Percentiles rank a stretch among this genome's conserved stretches.
Evolutionary conservation across 1,140 invertebrate species (phyloP).

Genomic region (Hesperophylax magnus): DNA sequence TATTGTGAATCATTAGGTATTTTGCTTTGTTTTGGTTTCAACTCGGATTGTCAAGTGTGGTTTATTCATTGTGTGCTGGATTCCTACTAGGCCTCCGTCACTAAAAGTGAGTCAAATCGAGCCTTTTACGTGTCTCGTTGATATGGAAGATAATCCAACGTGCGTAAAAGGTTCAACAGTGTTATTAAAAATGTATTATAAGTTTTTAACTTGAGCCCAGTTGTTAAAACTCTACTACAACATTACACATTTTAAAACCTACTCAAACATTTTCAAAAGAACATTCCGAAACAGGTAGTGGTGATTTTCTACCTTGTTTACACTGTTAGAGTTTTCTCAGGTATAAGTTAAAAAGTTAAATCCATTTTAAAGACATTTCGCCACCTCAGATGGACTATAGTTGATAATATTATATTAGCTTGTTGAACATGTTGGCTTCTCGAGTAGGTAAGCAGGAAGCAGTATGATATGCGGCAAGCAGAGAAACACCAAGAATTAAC

Average conservation of each 20-base stretch:
- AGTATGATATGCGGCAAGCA: not conserved
- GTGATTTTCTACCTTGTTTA: not conserved
- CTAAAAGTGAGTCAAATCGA: constrained; percentile 42
- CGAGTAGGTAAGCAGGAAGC: constrained; percentile 19
- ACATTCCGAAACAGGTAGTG: constrained; percentile 6
- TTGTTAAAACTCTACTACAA: too few relatives aligned
- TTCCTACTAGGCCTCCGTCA: constrained; percentile 33
- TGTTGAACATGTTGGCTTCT: constrained; percentile 18
- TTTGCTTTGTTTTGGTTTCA: constrained; percentile 48
- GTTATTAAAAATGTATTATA: not conserved
- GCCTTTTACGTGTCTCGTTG: constrained; percentile 24
- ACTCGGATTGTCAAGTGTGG: constrained; percentile 43
- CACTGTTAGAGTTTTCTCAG: too few relatives aligned
- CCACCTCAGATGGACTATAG: not conserved
- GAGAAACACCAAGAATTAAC: constrained; percentile 17
- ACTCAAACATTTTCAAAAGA: not conserved
- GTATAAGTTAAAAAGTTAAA: constrained; percentile 1
- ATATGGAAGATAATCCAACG: constrained; percentile 2
- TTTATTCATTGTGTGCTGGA: constrained; percentile 35
- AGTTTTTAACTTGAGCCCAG: too few relatives aligned
- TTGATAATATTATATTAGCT: not conserved
- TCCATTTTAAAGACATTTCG: not conserved
- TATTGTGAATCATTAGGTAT: constrained; percentile 37
- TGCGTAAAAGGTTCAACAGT: constrained; percentile 19
- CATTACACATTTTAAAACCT: not conserved